Evolutionary conservation across 2,888 invertebrate genomes (phyloP), one percentile per base, ranked within the genome.

Genomic region (Agrotis ipsilon): DNA sequence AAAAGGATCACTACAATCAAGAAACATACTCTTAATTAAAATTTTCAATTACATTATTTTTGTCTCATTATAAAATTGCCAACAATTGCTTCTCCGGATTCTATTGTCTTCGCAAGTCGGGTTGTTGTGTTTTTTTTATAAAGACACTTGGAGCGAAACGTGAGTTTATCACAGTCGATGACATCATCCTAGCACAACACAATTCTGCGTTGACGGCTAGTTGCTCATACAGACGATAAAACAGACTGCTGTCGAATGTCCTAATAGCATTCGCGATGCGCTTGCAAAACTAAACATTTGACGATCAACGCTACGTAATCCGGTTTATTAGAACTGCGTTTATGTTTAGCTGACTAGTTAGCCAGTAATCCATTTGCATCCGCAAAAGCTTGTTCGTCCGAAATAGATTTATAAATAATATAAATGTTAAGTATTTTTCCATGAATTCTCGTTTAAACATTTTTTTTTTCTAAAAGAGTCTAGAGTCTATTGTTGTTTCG

Each of bases 221-320:
- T 73, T 59, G 52, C 32, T 52, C 52, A 43, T 19, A 55, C 24
- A 16, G 51, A 4, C 49, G 45, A 61, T 27, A 46, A 68, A 74
- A 74, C 49, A 73, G 19, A 18, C 39, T 58, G 21, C 13, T 48
- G 68, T n/a, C 18, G 27, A 61, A 61, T 18, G 18, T 19, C 21
- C 68, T 46, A 74, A 74, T 55, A 72, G 32, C 59, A 49, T 49
- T 43, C 13, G 43, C 51, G 16, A 57, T 60, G 52, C 13, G 32
- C 52, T 73, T 45, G 32, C 61, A 62, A 58, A 32, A 4, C 59
- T 32, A 69, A 74, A 69, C 48, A 69, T 74, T 58, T 58, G 57
- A 49, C 69, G 46, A 69, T 72, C 52, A 67, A 43, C 51, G 58
- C 43, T 3, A 49, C 21, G n/a, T 74, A 74, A 74, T 69, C 69